Evolutionary conservation across 2,888 invertebrate species (phyloP).

Genomic region (Patella pellucida): DNA sequence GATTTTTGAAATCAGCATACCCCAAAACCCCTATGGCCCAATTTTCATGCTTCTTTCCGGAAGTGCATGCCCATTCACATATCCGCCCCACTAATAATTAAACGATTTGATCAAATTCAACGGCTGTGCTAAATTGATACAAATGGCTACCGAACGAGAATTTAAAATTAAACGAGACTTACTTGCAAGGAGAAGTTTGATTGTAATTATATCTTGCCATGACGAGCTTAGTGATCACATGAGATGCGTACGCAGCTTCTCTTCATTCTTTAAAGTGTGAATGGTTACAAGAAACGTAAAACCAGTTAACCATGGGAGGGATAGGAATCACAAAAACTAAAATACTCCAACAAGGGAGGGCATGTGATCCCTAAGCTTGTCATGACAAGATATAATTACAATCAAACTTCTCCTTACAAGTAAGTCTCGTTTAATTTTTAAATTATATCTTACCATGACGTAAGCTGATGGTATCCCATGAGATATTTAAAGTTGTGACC

Average conservation of each 20-base stretch:
- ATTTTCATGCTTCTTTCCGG: too few relatives aligned
- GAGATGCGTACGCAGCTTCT: conserved; percentile 5
- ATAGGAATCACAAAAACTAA: neutral
- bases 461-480: neutral
- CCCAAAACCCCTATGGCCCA: too few relatives aligned
- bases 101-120: too few relatives aligned
- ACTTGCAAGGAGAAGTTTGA: neutral
- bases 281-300: neutral
- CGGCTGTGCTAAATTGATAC: too few relatives aligned
- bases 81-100: too few relatives aligned
- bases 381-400: neutral
- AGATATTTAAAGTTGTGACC: conserved; percentile 4
- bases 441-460: neutral
- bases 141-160: too few relatives aligned
- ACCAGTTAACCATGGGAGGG: neutral
- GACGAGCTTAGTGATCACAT: neutral
- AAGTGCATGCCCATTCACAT: too few relatives aligned
- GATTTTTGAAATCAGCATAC: too few relatives aligned
- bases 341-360: neutral
- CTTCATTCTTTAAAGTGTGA: conserved; percentile 8
- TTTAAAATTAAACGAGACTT: too few relatives aligned
- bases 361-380: neutral
- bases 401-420: conserved; percentile 4
- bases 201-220: neutral
- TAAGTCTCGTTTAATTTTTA: conserved; percentile 1